A percentile compares a stretch with the other conserved stretches of the same genome.
These are phyloP conservation scores for Apoda limacodes DNA, from an alignment of 2,888 invertebrate species.

Conservation along the genomic window DNA sequence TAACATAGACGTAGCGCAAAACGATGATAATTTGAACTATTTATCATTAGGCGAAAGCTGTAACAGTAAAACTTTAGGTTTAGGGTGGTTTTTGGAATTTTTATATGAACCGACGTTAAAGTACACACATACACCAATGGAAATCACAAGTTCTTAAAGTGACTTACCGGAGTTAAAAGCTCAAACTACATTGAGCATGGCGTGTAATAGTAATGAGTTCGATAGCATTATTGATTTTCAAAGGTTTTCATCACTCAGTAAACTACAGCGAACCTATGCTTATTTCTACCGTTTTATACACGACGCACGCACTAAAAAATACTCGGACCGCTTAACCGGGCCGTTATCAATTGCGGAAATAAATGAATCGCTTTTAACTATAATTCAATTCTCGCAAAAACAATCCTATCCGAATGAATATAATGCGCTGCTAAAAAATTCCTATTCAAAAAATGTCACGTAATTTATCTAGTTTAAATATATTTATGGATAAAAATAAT, in stretches of 20 bases:
- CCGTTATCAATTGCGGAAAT: slow-evolving; percentile 9
- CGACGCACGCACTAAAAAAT: slow-evolving; percentile 5
- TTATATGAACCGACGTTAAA: slow-evolving; percentile 11
- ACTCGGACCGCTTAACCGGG: slow-evolving; percentile 1
- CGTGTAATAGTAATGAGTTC: slow-evolving; percentile 3
- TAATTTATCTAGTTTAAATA: too few species aligned
- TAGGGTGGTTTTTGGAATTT: slow-evolving; percentile 10
- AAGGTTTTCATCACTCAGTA: too few species aligned
- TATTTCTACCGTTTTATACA: slow-evolving; percentile 10
- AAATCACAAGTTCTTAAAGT: too few species aligned
- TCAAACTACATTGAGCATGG: too few species aligned
- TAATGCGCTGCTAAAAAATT: not conserved
- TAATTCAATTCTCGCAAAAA: too few species aligned
- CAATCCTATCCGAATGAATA: too few species aligned
- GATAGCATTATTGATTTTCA: too few species aligned
- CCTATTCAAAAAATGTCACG: not conserved
- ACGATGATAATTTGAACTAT: too few species aligned
- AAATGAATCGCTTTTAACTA: not conserved
- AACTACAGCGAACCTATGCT: slow-evolving; percentile 8
- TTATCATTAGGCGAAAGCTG: slow-evolving; percentile 7
- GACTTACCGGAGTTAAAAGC: too few species aligned
- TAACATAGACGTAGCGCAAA: too few species aligned
- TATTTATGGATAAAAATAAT: too few species aligned
- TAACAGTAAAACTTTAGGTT: slow-evolving; percentile 14
- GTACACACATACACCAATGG: too few species aligned